Conservation (phyloP, 1,140 invertebrate genomes). For the Drosophila novamexicana region DNA sequence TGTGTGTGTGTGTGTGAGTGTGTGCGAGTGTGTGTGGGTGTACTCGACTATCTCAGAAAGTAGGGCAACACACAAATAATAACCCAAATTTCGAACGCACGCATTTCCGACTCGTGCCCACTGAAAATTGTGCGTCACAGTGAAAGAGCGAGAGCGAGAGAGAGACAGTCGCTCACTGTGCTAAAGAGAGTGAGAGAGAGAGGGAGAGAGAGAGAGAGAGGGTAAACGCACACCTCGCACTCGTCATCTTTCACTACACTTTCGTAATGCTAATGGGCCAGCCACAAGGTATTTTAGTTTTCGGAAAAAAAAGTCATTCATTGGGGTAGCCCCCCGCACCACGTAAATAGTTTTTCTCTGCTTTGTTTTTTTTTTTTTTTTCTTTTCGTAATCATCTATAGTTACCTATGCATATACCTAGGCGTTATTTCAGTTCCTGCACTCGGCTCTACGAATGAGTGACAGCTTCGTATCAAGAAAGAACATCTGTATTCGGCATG, state of each 20-base stretch:
- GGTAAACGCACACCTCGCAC: constrained; percentile 6
- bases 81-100: constrained; percentile 76
- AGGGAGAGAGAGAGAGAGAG: constrained; percentile 16
- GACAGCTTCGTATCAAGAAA: too few relatives aligned
- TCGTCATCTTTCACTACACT: constrained; percentile 46
- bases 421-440: constrained; percentile 21
- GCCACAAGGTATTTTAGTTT: constrained; percentile 3
- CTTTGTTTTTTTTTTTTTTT: neutral
- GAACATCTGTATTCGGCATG: too few relatives aligned
- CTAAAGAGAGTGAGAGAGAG: neutral
- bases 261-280: constrained; percentile 29
- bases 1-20: constrained; percentile 1
- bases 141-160: neutral
- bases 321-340: constrained; percentile 4
- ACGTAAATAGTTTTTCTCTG: constrained; percentile 10
- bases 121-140: constrained; percentile 18
- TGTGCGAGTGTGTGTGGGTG: constrained; percentile 11
- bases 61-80: constrained; percentile 72
- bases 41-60: constrained; percentile 59
- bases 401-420: neutral
- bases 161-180: neutral
- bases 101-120: constrained; percentile 62
- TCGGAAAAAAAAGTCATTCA: neutral
- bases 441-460: neutral
- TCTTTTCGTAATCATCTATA: constrained; percentile 24